Percentiles rank a stretch among this genome's conserved stretches.
Conservation (phyloP, 2,113 vertebrate species). For the Lucifuga dentata region DNA sequence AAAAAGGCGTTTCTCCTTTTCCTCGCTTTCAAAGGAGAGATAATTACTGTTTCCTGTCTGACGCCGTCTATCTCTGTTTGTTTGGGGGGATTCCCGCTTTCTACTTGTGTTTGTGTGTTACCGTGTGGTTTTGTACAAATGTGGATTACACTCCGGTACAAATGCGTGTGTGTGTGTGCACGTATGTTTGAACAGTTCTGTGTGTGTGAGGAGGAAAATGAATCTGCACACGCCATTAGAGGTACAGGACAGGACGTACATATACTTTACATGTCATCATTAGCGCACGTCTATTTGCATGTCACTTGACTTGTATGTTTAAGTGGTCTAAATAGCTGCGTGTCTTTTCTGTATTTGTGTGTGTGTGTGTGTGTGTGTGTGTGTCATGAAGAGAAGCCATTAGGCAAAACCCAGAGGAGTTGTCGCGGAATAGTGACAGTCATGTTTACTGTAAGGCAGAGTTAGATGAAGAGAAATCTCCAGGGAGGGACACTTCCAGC, state of each 20-base stretch:
- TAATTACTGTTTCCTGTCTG: constrained; percentile 55
- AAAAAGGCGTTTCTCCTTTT: constrained; percentile 32
- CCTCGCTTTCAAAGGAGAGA: constrained; percentile 30
- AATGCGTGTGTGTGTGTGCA: no score
- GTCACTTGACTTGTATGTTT: no score
- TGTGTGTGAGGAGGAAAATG: no score
- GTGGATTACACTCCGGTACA: neutral
- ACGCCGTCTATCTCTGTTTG: constrained; percentile 29
- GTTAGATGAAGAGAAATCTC: constrained; percentile 31
- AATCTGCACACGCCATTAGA: constrained; percentile 5
- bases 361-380: neutral
- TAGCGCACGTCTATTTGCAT: no score
- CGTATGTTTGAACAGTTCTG: neutral
- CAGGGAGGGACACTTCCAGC: constrained; percentile 1
- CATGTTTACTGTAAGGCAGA: constrained; percentile 40
- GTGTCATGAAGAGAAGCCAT: constrained; percentile 25
- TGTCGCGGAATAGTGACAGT: constrained; percentile 19
- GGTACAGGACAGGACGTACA: neutral
- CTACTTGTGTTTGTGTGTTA: neutral
- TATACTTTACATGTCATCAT: neutral
- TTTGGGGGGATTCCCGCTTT: constrained; percentile 33
- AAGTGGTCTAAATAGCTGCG: neutral
- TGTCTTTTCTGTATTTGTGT: neutral
- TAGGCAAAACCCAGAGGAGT: constrained; percentile 23
- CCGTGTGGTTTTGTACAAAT: constrained; percentile 3